Percentiles rank a stretch among this genome's conserved stretches.
Evolutionary conservation across 2,797 vertebrate species (phyloP).

Genomic region (Bradypodion pumilum): DNA sequence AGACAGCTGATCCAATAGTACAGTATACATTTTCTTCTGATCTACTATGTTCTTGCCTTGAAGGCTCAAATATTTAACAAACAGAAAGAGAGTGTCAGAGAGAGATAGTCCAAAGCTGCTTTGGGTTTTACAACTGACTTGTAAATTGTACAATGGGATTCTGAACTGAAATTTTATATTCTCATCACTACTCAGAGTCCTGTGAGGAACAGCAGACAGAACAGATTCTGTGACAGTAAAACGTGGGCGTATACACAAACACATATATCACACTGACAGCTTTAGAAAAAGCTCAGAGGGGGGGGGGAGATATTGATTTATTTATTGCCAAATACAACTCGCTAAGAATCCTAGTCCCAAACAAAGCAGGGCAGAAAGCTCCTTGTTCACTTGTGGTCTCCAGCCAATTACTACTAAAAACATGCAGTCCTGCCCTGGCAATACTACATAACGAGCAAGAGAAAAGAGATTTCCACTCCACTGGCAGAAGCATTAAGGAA

Average conservation of each 20-base stretch:
- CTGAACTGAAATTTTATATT: background rate
- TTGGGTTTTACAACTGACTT: background rate
- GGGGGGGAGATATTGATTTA: background rate
- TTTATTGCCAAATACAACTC: slow-evolving; percentile 39
- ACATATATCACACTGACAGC: slow-evolving; percentile 31
- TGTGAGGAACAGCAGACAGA: background rate
- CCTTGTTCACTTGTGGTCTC: slow-evolving; percentile 29
- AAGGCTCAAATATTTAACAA: background rate
- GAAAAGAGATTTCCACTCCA: slow-evolving; percentile 47
- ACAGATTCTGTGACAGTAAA: slow-evolving; percentile 1
- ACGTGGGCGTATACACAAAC: background rate
- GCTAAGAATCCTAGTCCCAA: slow-evolving; percentile 19
- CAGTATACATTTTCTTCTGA: background rate
- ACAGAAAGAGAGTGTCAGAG: too few species aligned
- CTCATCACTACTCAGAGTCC: slow-evolving; percentile 3
- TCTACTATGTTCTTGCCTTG: background rate
- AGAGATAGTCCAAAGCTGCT: too few species aligned
- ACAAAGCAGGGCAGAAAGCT: slow-evolving; percentile 32
- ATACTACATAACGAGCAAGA: slow-evolving; percentile 48
- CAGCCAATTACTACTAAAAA: slow-evolving; percentile 50
- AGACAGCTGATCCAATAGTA: too few species aligned
- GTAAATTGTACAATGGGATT: background rate
- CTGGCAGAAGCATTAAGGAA: slow-evolving; percentile 47
- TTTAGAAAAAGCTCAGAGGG: slow-evolving; percentile 20
- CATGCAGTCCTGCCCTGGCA: slow-evolving; percentile 23